Evolutionary conservation across 2,888 invertebrate genomes (phyloP).

Genomic region (Ichneumoninae sp.): DNA sequence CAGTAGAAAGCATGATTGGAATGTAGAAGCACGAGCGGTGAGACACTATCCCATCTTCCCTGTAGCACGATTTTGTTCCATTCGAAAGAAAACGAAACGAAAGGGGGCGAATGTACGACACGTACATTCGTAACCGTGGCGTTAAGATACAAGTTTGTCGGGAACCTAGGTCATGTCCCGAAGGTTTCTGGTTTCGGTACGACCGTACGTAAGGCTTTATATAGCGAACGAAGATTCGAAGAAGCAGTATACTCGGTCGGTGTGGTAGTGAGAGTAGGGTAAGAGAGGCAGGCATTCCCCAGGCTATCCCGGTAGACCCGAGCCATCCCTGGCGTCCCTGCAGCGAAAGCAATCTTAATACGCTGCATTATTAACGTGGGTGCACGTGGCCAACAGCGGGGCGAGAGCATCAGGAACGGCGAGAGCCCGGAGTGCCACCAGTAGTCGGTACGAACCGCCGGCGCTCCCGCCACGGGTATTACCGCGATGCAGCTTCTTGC

Average conservation of each 20-base stretch:
- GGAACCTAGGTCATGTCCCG: constrained; percentile 79
- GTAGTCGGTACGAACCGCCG: constrained; percentile 31
- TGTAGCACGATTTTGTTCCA: constrained; percentile 58
- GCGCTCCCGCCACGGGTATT: constrained; percentile 69
- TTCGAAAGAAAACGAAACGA: constrained; percentile 23
- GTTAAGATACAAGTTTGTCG: constrained; percentile 74
- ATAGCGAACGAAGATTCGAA: constrained; percentile 36
- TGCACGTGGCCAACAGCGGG: constrained; percentile 73
- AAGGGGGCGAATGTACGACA: constrained; percentile 13
- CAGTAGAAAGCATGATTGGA: constrained; percentile 25
- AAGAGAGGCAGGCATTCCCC: constrained; percentile 63
- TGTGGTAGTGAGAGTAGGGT: constrained; percentile 30
- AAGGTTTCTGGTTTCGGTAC: constrained; percentile 69
- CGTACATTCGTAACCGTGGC: constrained; percentile 25
- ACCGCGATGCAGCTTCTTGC: constrained; percentile 72
- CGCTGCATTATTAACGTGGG: constrained; percentile 80
- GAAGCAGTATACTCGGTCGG: constrained; percentile 32
- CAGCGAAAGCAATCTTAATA: constrained; percentile 81
- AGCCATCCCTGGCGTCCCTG: constrained; percentile 64
- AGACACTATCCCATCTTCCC: constrained; percentile 6
- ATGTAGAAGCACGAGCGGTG: constrained; percentile 25
- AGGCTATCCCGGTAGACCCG: constrained; percentile 43
- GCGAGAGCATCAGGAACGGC: constrained; percentile 38
- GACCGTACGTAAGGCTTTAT: constrained; percentile 45
- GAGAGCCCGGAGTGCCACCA: constrained; percentile 20